These are phyloP conservation scores for Myripristis murdjan DNA, from an alignment of 2,797 vertebrate species.

Conservation along the genomic window DNA sequence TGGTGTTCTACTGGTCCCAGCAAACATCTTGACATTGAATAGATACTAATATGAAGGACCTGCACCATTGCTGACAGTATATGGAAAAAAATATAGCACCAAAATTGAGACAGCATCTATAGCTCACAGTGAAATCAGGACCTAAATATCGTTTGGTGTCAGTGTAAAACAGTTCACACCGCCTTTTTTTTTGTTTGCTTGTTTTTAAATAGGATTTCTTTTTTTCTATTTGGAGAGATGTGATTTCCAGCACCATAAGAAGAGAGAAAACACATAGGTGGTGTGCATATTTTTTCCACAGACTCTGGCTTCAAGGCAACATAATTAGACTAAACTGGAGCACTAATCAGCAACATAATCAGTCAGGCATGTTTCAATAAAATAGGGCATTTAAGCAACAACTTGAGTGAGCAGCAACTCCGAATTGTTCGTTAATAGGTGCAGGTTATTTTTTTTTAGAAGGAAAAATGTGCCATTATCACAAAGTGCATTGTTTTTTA, in stretches of 20 bases:
- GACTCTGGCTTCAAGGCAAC: constrained; percentile 22
- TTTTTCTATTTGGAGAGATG: no score
- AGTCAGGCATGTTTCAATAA: constrained; percentile 47
- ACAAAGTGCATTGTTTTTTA: constrained; percentile 29
- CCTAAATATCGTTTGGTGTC: neutral
- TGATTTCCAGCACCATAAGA: no score
- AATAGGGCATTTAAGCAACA: constrained; percentile 50
- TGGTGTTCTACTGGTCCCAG: neutral
- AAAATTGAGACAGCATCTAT: no score
- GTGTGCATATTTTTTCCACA: no score
- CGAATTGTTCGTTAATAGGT: constrained; percentile 43
- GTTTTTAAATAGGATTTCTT: no score
- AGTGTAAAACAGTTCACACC: neutral
- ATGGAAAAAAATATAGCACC: no score
- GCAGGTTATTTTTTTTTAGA: constrained; percentile 37
- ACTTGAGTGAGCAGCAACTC: constrained; percentile 37
- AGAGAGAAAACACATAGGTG: no score
- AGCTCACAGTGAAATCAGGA: neutral
- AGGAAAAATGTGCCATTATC: constrained; percentile 55
- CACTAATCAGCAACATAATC: constrained; percentile 45
- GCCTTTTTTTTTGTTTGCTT: no score
- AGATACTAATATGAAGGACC: neutral
- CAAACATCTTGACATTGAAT: no score
- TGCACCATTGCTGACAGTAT: no score
- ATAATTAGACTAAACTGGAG: constrained; percentile 29